Evolutionary conservation across 1,140 invertebrate genomes (phyloP).

Genomic region (Diabrotica virgifera): DNA sequence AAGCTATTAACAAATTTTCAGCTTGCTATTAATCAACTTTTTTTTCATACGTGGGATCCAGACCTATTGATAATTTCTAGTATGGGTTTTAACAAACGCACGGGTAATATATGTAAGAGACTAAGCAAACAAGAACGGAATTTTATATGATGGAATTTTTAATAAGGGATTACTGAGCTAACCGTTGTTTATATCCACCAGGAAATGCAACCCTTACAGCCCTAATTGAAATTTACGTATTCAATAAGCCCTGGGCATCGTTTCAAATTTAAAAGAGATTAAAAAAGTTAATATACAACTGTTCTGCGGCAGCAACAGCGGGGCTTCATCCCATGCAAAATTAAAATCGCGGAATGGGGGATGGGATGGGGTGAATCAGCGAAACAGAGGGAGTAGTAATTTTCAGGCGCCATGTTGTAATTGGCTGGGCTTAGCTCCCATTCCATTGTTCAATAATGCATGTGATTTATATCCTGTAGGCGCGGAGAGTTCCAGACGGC

Average conservation of each 20-base stretch:
- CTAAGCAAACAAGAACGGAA: no score
- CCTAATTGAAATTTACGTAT: constrained; percentile 23
- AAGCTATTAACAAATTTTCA: no score
- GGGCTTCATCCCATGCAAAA: constrained; percentile 19
- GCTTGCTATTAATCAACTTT: no score
- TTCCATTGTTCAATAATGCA: constrained; percentile 43
- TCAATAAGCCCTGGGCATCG: constrained; percentile 11
- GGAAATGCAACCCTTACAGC: background rate
- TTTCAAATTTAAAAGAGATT: constrained; percentile 33
- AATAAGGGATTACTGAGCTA: background rate
- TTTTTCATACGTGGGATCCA: no score
- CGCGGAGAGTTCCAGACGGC: constrained; percentile 27
- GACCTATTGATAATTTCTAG: no score
- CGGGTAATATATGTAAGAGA: no score
- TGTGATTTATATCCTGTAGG: constrained; percentile 40
- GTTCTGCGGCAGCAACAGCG: constrained; percentile 12
- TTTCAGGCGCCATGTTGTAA: constrained; percentile 34
- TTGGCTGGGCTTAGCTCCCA: constrained; percentile 32
- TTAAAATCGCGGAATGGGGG: constrained; percentile 30
- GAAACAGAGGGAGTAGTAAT: constrained; percentile 23
- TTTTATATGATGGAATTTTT: no score
- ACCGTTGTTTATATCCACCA: constrained; percentile 7
- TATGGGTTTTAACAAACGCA: no score
- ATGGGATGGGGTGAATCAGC: constrained; percentile 23
- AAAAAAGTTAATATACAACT: constrained; percentile 24